Conservation (phyloP, 2,113 vertebrate genomes). For the Menura novaehollandiae region DNA sequence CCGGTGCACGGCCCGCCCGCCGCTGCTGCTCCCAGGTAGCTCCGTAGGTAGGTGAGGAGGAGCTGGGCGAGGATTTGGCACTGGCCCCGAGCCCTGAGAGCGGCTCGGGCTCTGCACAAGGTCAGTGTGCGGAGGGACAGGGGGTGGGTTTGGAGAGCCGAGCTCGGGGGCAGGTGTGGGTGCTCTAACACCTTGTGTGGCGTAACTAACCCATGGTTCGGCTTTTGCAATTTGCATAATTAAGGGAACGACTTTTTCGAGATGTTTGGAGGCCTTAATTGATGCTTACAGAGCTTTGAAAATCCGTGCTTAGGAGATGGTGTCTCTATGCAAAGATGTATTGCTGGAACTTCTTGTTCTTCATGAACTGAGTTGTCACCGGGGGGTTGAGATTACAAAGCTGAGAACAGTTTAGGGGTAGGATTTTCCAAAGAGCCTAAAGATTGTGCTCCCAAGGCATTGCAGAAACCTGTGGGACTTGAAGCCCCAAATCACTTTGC, state of each 20-base stretch:
- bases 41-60: neutral
- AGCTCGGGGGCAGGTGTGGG: neutral
- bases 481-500: slow-evolving; percentile 11
- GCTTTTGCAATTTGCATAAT: rapidly evolving
- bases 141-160: rapidly evolving
- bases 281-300: neutral
- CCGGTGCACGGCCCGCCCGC: neutral
- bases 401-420: neutral
- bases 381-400: neutral
- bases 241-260: neutral
- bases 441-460: neutral
- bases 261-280: neutral
- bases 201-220: rapidly evolving
- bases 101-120: neutral
- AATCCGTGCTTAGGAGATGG: neutral
- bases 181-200: neutral
- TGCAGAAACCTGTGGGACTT: neutral
- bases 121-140: neutral
- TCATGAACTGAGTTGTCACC: neutral
- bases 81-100: neutral
- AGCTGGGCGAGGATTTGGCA: rapidly evolving
- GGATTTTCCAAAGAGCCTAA: neutral
- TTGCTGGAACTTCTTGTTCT: neutral
- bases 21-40: neutral
- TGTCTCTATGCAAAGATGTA: neutral